Evolutionary conservation across 1,140 invertebrate species (phyloP).

Genomic region (Cotesia typhae): DNA sequence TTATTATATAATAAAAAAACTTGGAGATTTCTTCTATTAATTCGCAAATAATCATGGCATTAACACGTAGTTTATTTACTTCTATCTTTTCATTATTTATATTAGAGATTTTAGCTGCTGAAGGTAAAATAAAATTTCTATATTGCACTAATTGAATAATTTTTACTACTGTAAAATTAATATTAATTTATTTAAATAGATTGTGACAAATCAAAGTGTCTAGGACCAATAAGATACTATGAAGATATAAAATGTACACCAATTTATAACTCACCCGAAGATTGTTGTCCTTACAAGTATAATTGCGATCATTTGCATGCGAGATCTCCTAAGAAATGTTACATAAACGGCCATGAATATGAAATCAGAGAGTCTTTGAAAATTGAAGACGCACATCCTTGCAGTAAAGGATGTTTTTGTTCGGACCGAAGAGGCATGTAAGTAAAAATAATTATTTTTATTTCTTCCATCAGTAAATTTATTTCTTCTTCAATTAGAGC

Average conservation of each 20-base stretch:
- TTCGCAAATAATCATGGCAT: no score
- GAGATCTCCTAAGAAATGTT: constrained; percentile 28
- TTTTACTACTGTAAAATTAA: neutral
- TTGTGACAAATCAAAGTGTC: constrained; percentile 37
- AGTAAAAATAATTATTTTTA: constrained; percentile 2
- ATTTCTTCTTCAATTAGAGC: constrained; percentile 39
- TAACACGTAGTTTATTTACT: neutral
- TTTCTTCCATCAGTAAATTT: neutral
- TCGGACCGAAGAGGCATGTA: neutral
- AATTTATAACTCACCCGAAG: constrained; percentile 24
- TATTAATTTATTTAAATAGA: constrained; percentile 23
- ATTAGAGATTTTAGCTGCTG: neutral
- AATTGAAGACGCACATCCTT: constrained; percentile 30
- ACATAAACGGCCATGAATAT: constrained; percentile 28
- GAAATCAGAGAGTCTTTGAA: constrained; percentile 26
- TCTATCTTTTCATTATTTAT: neutral
- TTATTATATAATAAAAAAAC: no score
- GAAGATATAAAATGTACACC: constrained; percentile 32
- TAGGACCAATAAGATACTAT: constrained; percentile 33
- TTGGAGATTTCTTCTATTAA: no score
- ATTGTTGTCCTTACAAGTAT: constrained; percentile 39
- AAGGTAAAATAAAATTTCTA: neutral
- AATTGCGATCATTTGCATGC: constrained; percentile 31
- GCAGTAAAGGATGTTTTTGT: constrained; percentile 31
- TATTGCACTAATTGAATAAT: neutral